phyloP scores from a whole-genome alignment of 2,113 vertebrate genomes.

The Corydoras maculifer region DNA sequence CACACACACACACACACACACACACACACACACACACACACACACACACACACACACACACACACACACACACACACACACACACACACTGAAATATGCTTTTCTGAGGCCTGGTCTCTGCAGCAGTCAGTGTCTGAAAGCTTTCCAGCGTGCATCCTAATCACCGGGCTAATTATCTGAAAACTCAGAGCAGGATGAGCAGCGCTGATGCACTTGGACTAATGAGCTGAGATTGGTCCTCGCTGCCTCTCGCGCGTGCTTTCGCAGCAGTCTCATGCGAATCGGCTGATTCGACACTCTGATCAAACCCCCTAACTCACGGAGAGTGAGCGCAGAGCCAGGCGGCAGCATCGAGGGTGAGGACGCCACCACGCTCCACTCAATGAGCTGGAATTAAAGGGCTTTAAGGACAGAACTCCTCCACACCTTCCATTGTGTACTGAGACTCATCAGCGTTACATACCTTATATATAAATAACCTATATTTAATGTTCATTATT shows the following conservation, averaged over 20 bases:
- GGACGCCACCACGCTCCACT: too few species aligned
- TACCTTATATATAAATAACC: too few species aligned
- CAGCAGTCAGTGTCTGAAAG: neutral
- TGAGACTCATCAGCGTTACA: too few species aligned
- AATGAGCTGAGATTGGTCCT: conserved; percentile 6
- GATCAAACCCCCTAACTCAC: neutral
- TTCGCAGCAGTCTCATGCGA: neutral
- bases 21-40: too few species aligned
- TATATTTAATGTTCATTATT: too few species aligned
- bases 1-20: too few species aligned
- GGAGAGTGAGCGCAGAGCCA: too few species aligned
- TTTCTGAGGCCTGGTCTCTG: conserved; percentile 1
- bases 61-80: neutral
- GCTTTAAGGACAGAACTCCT: too few species aligned
- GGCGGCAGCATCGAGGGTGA: too few species aligned
- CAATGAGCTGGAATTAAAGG: too few species aligned
- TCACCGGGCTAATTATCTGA: conserved; percentile 15
- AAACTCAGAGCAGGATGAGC: neutral
- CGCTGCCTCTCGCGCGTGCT: neutral
- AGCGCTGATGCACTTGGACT: neutral
- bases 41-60: neutral
- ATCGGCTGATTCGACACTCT: neutral
- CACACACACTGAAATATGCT: neutral
- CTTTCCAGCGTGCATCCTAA: conserved; percentile 1
- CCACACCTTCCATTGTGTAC: too few species aligned